Conservation (phyloP, 2,888 invertebrate species). For the Globia sparganii region DNA sequence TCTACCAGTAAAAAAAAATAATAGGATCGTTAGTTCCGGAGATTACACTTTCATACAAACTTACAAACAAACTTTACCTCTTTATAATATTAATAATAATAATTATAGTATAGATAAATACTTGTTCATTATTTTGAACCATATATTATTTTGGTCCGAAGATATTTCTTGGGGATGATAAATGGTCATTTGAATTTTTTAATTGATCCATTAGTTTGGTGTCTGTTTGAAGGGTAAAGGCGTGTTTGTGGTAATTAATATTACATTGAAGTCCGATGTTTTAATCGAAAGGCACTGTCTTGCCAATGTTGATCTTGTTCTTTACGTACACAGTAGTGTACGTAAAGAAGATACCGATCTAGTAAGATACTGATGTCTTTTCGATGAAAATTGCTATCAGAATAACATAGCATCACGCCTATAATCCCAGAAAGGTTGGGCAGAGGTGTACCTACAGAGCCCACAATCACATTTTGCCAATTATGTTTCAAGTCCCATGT, state of each 20-base stretch:
- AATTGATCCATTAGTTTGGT: constrained; percentile 36
- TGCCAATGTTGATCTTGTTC: not conserved
- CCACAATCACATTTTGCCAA: no score
- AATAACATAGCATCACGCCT: not conserved
- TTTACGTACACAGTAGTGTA: no score
- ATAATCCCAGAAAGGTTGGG: not conserved
- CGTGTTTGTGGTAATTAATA: constrained; percentile 25
- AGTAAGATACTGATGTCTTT: not conserved
- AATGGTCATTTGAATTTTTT: constrained; percentile 22
- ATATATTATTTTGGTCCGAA: constrained; percentile 32
- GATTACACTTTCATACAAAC: no score
- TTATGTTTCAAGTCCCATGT: not conserved
- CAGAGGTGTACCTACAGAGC: no score
- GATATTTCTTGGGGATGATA: constrained; percentile 24
- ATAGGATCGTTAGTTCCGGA: no score
- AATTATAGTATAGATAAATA: not conserved
- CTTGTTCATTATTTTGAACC: constrained; percentile 22
- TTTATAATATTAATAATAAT: no score
- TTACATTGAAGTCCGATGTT: not conserved
- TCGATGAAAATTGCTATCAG: not conserved
- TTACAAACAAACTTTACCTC: no score
- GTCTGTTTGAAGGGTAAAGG: constrained; percentile 9
- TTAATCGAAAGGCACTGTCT: not conserved
- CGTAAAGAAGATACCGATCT: no score
- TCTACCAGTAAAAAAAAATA: no score